Conservation (phyloP, 2,113 vertebrate species). For the Oxyruncus cristatus region DNA sequence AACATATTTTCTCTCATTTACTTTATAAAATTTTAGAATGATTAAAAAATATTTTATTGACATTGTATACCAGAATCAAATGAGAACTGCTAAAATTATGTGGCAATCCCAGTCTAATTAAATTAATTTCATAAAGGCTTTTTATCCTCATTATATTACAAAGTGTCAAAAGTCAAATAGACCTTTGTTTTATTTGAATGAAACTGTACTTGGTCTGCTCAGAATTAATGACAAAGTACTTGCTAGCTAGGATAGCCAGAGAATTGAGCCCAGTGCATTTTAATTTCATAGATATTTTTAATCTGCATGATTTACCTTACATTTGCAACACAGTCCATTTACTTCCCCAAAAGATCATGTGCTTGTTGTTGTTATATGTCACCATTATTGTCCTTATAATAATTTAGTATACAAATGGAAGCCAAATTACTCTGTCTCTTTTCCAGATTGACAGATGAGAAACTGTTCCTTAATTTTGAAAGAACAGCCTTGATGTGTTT, state of each 20-base stretch:
- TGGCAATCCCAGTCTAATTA: background rate
- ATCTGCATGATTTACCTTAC: background rate
- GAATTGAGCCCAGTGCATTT: background rate
- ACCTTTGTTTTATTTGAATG: background rate
- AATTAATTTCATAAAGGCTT: background rate
- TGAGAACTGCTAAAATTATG: background rate
- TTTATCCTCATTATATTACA: background rate
- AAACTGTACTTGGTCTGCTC: background rate
- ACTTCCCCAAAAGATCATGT: background rate
- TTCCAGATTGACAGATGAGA: conserved; percentile 52
- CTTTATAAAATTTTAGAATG: background rate
- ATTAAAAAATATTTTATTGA: background rate
- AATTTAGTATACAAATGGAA: conserved; percentile 36
- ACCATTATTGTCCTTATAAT: background rate
- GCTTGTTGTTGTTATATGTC: background rate
- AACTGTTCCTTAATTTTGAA: conserved; percentile 50
- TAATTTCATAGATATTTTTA: background rate
- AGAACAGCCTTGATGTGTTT: conserved; percentile 37
- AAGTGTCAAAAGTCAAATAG: background rate
- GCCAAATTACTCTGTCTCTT: conserved; percentile 63
- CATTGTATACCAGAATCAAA: background rate
- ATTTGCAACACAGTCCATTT: background rate
- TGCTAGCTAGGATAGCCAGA: background rate
- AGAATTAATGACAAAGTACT: background rate
- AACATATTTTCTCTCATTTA: background rate